Base-by-base conservation (phyloP, 1,140 invertebrate species). In the Physella acuta region DNA sequence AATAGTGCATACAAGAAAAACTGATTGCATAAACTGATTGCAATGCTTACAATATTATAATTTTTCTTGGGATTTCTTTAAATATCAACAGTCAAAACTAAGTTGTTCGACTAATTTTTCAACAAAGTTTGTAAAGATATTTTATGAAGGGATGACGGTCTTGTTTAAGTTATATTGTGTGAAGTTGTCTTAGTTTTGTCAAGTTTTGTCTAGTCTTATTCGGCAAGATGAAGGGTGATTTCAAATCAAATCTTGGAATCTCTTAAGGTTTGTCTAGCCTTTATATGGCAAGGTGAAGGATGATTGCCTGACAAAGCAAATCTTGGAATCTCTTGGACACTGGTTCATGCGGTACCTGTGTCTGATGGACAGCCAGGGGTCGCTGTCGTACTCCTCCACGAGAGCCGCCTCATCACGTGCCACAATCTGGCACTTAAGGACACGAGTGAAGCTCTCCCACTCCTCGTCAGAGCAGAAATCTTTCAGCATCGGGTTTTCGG, bases 351-450 rank as follows among this genome's bases (percentile, higher is more conserved):
- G 51, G 44, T 76, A 75, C 16, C 68, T 55, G 26, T 71, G 70
- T 37, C 77, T 52, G 49, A 73, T 60, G 28, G 61, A 69, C 8
- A 76, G 58, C 77, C 77, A 78, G 20, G 77, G 75, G 39, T 76
- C 77, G 55, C 75, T 75, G 30, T 75, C 75, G 60, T 78, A 76
- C 65, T 76, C 77, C 44, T 78, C 77, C 33, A 63, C 49, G 20
- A 78, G 30, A 64, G 67, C 60, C 3, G 44, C 51, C 39, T 73
- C 60, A 60, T 76, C 75, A 17, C 72, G 69, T 0, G 71, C 69
- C 3, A 72, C 68, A 20, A 78, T 70, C 0, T 73, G 64, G 1
- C 26, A 66, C 20, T 26, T 60, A 2, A 78, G 71, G 3, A 59
- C 30, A 4, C 49, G 51, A 0, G 61, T 28, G 39, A 78, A 71